These are phyloP conservation scores for Prenolepis imparis DNA, from an alignment of 2,888 invertebrate genomes.

Conservation along the genomic window DNA sequence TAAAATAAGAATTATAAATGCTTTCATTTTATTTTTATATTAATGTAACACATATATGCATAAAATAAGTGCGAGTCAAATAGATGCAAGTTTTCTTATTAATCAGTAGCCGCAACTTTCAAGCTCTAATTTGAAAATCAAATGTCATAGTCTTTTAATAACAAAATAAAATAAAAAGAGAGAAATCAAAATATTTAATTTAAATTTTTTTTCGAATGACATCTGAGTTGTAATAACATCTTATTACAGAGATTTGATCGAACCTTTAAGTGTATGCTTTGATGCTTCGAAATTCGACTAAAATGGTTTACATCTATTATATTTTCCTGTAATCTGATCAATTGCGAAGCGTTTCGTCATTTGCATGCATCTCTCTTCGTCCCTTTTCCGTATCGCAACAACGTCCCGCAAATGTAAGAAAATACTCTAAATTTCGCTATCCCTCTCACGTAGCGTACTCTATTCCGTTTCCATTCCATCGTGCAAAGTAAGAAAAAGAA, in stretches of 20 bases:
- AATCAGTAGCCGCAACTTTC: neutral
- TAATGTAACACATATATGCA: neutral
- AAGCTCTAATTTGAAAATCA: conserved; percentile 1
- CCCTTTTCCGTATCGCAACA: neutral
- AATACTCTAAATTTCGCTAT: conserved; percentile 7
- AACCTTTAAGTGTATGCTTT: neutral
- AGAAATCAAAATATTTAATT: neutral
- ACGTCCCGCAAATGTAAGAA: neutral
- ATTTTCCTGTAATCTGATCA: neutral
- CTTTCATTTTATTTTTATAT: neutral
- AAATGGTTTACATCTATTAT: neutral
- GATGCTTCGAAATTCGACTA: neutral
- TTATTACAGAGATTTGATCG: neutral
- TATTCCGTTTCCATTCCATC: neutral
- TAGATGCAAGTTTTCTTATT: neutral
- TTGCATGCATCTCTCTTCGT: conserved; percentile 14
- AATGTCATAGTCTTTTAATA: neutral
- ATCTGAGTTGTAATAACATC: neutral
- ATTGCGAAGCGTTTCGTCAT: conserved; percentile 10
- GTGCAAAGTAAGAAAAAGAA: neutral
- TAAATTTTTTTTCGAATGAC: neutral
- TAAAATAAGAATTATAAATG: neutral
- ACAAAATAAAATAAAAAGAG: neutral
- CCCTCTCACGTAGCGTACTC: conserved; percentile 11
- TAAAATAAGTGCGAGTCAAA: neutral